Evolutionary conservation across 2,888 invertebrate species (phyloP), one percentile per base, ranked within the genome.

Genomic region (Bellardia bayeri): DNA sequence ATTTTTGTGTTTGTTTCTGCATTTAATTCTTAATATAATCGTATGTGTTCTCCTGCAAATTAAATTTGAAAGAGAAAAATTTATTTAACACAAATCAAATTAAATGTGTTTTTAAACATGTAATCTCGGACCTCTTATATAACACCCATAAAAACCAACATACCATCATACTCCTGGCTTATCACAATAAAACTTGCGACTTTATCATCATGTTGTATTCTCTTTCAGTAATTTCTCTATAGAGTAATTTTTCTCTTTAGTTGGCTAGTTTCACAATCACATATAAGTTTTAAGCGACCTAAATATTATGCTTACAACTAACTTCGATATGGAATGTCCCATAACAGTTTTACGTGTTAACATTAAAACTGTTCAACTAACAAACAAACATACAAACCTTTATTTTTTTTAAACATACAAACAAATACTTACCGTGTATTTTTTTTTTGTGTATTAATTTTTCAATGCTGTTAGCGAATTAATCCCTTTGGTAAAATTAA

Each of bases 401-500:
- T 33, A n/a, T 30, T 63, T 13, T 68, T 4, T 45, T 7, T 11
- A 49, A 11, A 58, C 49, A 45, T 3, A 49, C 56, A 66, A 42
- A 40, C 16, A 61, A n/a, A 40, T 33, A 42, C 42, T n/a, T 23
- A 45, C 11, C 11, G 11, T 13, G 37, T 56, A 56, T 71, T 54
- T 79, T 51, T 16, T 42, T 45, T 45, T 37, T 61, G 5, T 72
- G 40, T 16, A 64, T 13, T 49, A 30, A 61, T 61, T 86, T 64
- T 74, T 54, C 54, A 64, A 23, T 86, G 74, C 68, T 86, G 78
- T 74, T 83, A 68, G 64, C 64, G 75, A 87, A 89, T 87, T 87
- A 89, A 80, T 89, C 88, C 82, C 88, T 61, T 87, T 82, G 86
- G 88, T 87, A 82, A 87, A 84, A 89, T 89, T 87, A 89, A 89